Percentiles rank a stretch among this genome's conserved stretches.
phyloP scores from a whole-genome alignment of 2,888 invertebrate genomes.

The Scaptomyza caliginosa region DNA sequence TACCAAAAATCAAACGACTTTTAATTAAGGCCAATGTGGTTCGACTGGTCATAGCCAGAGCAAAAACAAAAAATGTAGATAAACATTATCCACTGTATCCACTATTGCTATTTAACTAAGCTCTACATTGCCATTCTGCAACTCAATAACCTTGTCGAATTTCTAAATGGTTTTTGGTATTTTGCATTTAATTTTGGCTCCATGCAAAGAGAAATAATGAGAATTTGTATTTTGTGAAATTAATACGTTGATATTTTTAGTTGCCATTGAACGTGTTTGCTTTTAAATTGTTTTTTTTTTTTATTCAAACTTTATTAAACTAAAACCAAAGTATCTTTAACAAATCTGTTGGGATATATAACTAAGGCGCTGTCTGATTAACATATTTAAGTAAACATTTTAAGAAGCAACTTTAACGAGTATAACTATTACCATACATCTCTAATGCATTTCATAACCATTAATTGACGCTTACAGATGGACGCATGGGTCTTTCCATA shows the following conservation, averaged over 20 bases:
- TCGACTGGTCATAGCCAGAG: neutral
- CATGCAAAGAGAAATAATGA: neutral
- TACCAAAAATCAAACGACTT: constrained; percentile 12
- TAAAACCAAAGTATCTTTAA: neutral
- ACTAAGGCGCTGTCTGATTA: too few species aligned
- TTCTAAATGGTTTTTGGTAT: neutral
- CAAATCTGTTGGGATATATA: neutral
- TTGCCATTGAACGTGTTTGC: too few species aligned
- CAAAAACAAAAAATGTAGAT: neutral
- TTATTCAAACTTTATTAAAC: too few species aligned
- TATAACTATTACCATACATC: too few species aligned
- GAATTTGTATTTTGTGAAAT: neutral
- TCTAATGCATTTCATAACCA: neutral
- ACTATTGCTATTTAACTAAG: constrained; percentile 5
- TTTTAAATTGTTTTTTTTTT: neutral
- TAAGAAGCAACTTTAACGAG: too few species aligned
- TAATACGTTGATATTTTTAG: neutral
- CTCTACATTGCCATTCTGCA: neutral
- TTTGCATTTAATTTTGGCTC: neutral
- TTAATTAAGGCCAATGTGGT: neutral
- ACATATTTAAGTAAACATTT: too few species aligned
- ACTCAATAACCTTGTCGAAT: neutral
- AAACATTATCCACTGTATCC: neutral
- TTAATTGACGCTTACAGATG: constrained; percentile 84
- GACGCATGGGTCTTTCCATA: constrained; percentile 88